These are phyloP conservation scores for Macquaria ambigua DNA, from an alignment of 2,113 vertebrate genomes.

Conservation along the genomic window DNA sequence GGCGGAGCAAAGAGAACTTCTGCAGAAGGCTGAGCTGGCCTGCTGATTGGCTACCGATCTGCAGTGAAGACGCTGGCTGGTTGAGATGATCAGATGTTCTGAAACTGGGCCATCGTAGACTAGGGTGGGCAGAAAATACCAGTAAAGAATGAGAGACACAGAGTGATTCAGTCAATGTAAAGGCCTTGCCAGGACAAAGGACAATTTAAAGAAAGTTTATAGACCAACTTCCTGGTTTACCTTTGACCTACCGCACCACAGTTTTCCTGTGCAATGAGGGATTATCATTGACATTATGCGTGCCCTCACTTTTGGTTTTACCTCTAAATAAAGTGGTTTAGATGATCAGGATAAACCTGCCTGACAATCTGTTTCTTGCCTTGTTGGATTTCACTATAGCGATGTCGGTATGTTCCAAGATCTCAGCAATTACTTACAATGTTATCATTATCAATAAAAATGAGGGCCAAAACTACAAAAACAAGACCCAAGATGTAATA, in stretches of 20 bases:
- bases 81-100: conserved; percentile 90
- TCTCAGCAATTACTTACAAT: not conserved
- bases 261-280: not conserved
- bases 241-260: not conserved
- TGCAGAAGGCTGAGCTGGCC: conserved; percentile 94
- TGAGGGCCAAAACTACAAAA: not conserved
- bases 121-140: conserved; percentile 40
- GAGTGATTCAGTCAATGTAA: not conserved
- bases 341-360: not conserved
- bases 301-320: not conserved
- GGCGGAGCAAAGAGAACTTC: conserved; percentile 94
- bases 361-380: not conserved
- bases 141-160: not conserved
- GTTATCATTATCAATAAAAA: conserved; percentile 11
- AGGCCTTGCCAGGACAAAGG: not conserved
- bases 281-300: not conserved
- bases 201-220: not conserved
- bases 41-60: conserved; percentile 93
- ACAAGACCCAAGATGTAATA: not conserved
- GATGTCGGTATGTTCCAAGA: not conserved
- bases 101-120: conserved; percentile 93
- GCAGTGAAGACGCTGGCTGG: conserved; percentile 86
- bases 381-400: not conserved
- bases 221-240: not conserved
- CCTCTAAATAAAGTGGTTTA: not conserved